phyloP scores from a whole-genome alignment of 2,797 vertebrate genomes.

The Sphenopsis melanotis region DNA sequence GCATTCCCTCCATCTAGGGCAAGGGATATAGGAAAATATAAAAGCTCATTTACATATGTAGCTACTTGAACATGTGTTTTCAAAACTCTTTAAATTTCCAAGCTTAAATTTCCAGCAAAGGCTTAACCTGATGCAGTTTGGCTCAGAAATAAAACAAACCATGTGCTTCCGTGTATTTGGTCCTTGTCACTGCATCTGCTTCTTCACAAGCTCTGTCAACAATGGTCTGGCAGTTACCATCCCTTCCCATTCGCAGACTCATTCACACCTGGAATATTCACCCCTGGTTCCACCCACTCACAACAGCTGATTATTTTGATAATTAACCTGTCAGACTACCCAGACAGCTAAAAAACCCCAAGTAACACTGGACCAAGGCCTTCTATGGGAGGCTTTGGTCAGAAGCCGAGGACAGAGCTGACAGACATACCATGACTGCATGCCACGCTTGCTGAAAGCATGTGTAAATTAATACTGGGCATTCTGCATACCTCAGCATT shows the following conservation, averaged over 20 bases:
- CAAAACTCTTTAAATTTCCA: background rate
- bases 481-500: background rate
- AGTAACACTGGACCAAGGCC: background rate
- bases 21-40: background rate
- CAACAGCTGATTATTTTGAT: background rate
- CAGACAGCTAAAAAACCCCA: background rate
- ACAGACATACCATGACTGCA: background rate
- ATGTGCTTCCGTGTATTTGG: background rate
- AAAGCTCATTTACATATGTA: background rate
- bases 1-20: background rate
- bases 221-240: background rate
- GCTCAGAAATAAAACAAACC: background rate
- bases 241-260: background rate
- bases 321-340: background rate
- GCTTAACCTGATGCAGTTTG: background rate
- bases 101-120: background rate
- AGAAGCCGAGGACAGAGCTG: background rate
- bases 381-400: background rate
- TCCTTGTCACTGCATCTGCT: background rate
- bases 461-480: slow-evolving; percentile 17
- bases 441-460: background rate
- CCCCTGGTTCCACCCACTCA: background rate
- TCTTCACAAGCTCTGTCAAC: background rate
- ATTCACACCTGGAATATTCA: background rate
- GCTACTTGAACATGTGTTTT: background rate